A percentile compares a stretch with the other conserved stretches of the same genome.
phyloP scores from a whole-genome alignment of 2,113 vertebrate genomes.

The Sebastes fasciatus region DNA sequence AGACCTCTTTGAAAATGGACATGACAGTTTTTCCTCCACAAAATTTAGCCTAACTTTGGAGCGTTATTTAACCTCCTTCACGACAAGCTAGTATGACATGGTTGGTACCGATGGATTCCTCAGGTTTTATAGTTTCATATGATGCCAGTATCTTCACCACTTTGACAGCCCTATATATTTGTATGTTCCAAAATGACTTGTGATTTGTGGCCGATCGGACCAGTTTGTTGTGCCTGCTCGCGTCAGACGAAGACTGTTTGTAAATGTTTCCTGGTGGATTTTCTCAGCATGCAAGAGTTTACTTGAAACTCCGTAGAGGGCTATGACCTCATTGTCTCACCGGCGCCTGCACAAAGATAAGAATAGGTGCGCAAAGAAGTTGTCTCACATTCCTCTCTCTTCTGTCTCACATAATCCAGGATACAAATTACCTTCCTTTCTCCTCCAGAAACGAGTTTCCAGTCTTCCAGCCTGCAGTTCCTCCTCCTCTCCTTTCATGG shows the following conservation, averaged over 20 bases:
- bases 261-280: not conserved
- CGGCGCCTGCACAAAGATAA: constrained; percentile 23
- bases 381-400: not conserved
- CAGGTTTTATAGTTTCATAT: too few relatives aligned
- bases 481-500: not conserved
- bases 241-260: not conserved
- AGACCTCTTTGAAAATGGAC: too few relatives aligned
- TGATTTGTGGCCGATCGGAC: not conserved
- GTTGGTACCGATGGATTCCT: too few relatives aligned
- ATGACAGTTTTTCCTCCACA: too few relatives aligned
- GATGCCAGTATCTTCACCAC: too few relatives aligned
- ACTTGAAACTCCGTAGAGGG: not conserved
- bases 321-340: constrained; percentile 16
- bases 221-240: not conserved
- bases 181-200: not conserved
- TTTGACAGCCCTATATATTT: too few relatives aligned
- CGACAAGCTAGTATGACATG: too few relatives aligned
- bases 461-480: not conserved
- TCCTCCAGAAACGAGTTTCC: constrained; percentile 32
- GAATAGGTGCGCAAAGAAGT: constrained; percentile 28
- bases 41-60: too few relatives aligned
- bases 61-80: too few relatives aligned
- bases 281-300: constrained; percentile 18
- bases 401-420: constrained; percentile 36
- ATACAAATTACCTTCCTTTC: constrained; percentile 35